Conservation (phyloP, 2,797 vertebrate species). For the Phataginus tricuspis region DNA sequence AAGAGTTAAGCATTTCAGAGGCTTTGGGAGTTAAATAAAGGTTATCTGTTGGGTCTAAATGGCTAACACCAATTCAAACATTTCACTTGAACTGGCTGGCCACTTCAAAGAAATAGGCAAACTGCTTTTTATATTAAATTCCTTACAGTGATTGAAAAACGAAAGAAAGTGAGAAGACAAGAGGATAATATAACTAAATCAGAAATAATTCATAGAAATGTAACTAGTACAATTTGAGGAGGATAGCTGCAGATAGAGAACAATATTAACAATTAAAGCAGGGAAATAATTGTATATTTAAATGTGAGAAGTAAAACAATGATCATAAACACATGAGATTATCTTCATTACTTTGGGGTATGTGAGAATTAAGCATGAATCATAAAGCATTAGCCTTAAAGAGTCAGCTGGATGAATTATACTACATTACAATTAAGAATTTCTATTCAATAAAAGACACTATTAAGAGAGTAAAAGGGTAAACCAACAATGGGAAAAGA, state of each 20-base stretch:
- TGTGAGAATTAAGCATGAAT: background rate
- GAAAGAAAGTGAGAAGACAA: background rate
- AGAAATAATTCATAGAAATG: constrained; percentile 6
- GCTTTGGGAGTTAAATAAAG: background rate
- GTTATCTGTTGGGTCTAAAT: background rate
- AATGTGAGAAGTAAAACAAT: background rate
- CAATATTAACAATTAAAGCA: background rate
- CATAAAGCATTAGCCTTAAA: background rate
- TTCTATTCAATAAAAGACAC: background rate
- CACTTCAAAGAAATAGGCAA: constrained; percentile 22
- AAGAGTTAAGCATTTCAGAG: background rate
- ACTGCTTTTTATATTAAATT: background rate
- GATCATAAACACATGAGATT: background rate
- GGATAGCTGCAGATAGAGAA: background rate
- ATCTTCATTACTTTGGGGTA: background rate
- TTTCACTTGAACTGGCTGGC: background rate
- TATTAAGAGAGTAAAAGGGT: background rate
- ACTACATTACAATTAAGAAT: background rate
- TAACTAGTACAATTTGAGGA: background rate
- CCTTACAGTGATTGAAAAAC: background rate
- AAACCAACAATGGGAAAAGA: background rate
- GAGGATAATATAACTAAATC: background rate
- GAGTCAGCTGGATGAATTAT: background rate
- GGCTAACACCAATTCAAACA: constrained; percentile 13
- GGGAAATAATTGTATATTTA: background rate